Evolutionary conservation across 1,140 invertebrate species (phyloP), one percentile per base, ranked within the genome.

Genomic region (Bombus breviceps): DNA sequence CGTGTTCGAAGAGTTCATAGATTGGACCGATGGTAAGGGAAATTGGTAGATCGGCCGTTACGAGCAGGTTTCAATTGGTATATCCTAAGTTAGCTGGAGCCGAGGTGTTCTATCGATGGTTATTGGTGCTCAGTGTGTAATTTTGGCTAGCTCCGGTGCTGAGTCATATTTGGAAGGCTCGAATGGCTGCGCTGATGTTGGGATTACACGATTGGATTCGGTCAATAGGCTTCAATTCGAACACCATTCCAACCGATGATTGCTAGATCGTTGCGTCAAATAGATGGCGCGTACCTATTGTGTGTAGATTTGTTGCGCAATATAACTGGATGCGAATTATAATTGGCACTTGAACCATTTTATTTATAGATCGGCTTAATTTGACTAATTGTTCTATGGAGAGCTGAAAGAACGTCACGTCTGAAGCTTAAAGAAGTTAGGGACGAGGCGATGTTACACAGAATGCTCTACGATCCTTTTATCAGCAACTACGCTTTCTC

Each of bases 31-130:
- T n/a, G 12, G 28, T n/a, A 62, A 66, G 64, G 64, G 6, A 86
- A 83, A 85, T 88, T 80, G 86, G 64, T 22, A 53, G 47, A 22
- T 8, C 47, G 18, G 47, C 47, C 18, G 47, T 53, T 53, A 53
- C 47, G 18, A 53, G 47, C 47, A n/a, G 59, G 28, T 83, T 90
- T 85, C 85, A 34, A 76, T 25, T 32, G 15, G 10, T 18, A 15
- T 12, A 9, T 28, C 13, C 22, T n/a, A 28, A 28, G 10, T 25
- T 25, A 53, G 18, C 47, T 53, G 47, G 68, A 13, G 10, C 22
- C 22, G 25, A 53, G 47, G 1, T 25, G 68, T 39, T 28, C 25
- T 15, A 39, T 28, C 2, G 37, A 39, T 71, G 25, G 12, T 13
- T 37, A 69, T 69, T 28, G 34, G 3, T 39, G 22, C 37, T 71